Percentiles rank a stretch among this genome's conserved stretches.
These are phyloP conservation scores for Epinephelus cyanopodus DNA, from an alignment of 2,113 vertebrate genomes.

Conservation along the genomic window DNA sequence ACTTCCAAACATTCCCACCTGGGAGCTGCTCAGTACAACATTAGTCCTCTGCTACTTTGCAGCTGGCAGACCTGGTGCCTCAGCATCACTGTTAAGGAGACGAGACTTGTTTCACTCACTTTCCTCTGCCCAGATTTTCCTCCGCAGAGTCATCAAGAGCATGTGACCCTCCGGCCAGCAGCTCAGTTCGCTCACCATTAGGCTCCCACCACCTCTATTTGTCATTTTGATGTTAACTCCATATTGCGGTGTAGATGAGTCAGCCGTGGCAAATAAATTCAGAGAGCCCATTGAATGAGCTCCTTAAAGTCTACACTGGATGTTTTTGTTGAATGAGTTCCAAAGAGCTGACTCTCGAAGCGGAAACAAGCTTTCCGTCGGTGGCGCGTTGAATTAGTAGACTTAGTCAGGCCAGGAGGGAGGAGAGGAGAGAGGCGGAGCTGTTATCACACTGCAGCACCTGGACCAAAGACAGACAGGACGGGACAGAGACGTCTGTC, in stretches of 20 bases:
- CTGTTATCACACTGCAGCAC: constrained; percentile 77
- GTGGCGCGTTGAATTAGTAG: constrained; percentile 64
- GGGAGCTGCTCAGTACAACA: constrained; percentile 40
- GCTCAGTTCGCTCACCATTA: constrained; percentile 53
- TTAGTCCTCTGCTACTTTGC: constrained; percentile 42
- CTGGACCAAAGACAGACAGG: constrained; percentile 71
- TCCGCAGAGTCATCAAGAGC: constrained; percentile 36
- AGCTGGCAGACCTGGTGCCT: constrained; percentile 48
- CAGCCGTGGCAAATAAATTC: constrained; percentile 67
- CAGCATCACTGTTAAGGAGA: constrained; percentile 31
- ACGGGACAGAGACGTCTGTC: constrained; percentile 69
- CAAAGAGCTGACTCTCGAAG: constrained; percentile 70
- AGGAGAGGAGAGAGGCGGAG: constrained; percentile 51
- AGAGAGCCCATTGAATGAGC: constrained; percentile 53
- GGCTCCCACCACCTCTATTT: constrained; percentile 46
- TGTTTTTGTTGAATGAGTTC: constrained; percentile 73
- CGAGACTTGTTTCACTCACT: constrained; percentile 33
- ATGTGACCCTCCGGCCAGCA: constrained; percentile 22
- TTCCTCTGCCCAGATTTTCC: constrained; percentile 11
- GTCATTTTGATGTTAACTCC: constrained; percentile 66
- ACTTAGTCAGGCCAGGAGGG: constrained; percentile 53
- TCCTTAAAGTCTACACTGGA: constrained; percentile 59
- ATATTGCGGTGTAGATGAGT: constrained; percentile 62
- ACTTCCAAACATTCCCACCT: constrained; percentile 26
- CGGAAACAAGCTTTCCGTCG: constrained; percentile 58